Percentiles rank a stretch among this genome's conserved stretches.
Conservation (phyloP, 1,140 invertebrate species). For the Microplitis mediator region DNA sequence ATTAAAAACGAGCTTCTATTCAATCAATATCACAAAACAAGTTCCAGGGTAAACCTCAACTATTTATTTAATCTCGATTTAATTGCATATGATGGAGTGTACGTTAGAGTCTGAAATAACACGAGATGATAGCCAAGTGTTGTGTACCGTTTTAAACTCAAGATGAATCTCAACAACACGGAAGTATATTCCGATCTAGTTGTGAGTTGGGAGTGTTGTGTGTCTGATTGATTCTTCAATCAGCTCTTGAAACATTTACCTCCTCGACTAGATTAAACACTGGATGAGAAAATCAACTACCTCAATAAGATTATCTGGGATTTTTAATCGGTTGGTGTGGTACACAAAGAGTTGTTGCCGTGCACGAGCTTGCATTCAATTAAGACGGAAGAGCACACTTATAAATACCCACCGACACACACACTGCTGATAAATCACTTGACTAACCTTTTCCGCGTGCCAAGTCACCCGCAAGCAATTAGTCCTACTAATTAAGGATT, state of each 20-base stretch:
- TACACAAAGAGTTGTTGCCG: conserved; percentile 13
- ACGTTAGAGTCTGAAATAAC: too few relatives aligned
- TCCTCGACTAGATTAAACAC: conserved; percentile 1
- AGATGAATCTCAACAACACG: conserved; percentile 25
- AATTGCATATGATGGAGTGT: conserved; percentile 32
- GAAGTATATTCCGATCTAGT: conserved; percentile 15
- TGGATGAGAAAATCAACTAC: conserved; percentile 22
- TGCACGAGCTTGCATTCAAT: conserved; percentile 47
- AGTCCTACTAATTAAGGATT: conserved; percentile 54
- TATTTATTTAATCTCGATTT: conserved; percentile 36
- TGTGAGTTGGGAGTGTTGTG: neutral
- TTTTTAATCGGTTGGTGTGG: conserved; percentile 7
- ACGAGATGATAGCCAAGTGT: neutral
- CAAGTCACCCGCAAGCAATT: conserved; percentile 40
- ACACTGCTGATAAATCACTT: conserved; percentile 48
- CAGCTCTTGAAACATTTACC: conserved; percentile 19
- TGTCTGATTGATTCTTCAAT: conserved; percentile 19
- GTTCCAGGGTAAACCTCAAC: neutral
- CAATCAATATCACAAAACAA: conserved; percentile 1
- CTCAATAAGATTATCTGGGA: conserved; percentile 12
- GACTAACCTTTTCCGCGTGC: conserved; percentile 47
- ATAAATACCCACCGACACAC: conserved; percentile 15
- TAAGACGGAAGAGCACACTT: conserved; percentile 38
- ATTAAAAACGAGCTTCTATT: too few relatives aligned
- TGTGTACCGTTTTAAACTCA: conserved; percentile 30